Evolutionary conservation across 1,140 invertebrate genomes (phyloP).

Genomic region (Kradibia gibbosae): DNA sequence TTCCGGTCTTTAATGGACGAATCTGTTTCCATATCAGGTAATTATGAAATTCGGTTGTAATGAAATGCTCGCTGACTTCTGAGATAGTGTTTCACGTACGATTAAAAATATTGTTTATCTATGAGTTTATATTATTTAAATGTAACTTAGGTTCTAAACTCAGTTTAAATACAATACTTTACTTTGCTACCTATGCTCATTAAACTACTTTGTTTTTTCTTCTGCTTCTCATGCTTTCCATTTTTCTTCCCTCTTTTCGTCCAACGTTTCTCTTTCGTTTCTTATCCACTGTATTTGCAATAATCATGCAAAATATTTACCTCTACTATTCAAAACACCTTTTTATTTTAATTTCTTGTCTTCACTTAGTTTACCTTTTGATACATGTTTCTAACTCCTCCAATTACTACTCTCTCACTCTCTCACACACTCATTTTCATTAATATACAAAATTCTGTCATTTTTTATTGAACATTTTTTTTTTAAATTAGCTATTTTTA

Average conservation of each 20-base stretch:
- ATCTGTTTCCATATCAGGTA: neutral
- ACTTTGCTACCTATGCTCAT: neutral
- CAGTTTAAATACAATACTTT: neutral
- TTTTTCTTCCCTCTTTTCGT: neutral
- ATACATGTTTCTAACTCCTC: neutral
- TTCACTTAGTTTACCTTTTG: neutral
- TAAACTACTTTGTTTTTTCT: neutral
- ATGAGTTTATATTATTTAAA: neutral
- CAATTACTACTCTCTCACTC: neutral
- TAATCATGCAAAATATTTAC: neutral
- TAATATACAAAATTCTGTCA: neutral
- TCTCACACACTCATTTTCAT: neutral
- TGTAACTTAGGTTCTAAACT: neutral
- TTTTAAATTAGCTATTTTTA: no score
- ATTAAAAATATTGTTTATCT: neutral
- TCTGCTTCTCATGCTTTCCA: neutral
- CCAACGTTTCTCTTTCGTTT: neutral
- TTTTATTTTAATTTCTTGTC: slow-evolving; percentile 19
- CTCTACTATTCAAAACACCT: neutral
- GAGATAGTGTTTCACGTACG: neutral
- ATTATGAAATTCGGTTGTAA: neutral
- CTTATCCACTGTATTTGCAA: slow-evolving; percentile 11
- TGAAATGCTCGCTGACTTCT: neutral
- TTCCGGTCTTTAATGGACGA: neutral
- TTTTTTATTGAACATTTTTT: no score